phyloP scores from a whole-genome alignment of 2,888 invertebrate species.

The Deilephila elpenor region DNA sequence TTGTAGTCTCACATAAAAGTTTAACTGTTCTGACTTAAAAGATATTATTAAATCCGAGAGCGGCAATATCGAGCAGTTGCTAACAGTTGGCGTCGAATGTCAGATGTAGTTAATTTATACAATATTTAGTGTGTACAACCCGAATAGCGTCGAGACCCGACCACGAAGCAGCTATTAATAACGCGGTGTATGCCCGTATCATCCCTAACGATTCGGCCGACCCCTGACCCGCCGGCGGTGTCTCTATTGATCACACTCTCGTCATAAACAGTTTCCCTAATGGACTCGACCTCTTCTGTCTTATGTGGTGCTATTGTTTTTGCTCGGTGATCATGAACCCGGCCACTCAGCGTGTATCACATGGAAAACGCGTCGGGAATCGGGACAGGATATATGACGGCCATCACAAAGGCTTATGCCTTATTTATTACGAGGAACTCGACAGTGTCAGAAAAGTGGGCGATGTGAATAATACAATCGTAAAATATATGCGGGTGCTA shows the following conservation, averaged over 20 bases:
- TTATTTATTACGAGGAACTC: slow-evolving; percentile 8
- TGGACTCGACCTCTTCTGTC: slow-evolving; percentile 67
- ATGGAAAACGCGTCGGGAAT: slow-evolving; percentile 50
- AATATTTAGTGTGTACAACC: slow-evolving; percentile 61
- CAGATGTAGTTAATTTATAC: slow-evolving; percentile 53
- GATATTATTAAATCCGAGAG: slow-evolving; percentile 23
- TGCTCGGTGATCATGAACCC: slow-evolving; percentile 61
- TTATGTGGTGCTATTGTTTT: slow-evolving; percentile 71
- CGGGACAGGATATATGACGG: slow-evolving; percentile 46
- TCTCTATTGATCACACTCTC: slow-evolving; percentile 76
- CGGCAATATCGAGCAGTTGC: slow-evolving; percentile 27
- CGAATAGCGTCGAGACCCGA: slow-evolving; percentile 54
- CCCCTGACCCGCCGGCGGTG: slow-evolving; percentile 57
- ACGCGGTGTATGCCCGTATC: slow-evolving; percentile 57
- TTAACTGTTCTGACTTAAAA: slow-evolving; percentile 15
- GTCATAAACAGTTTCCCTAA: slow-evolving; percentile 77
- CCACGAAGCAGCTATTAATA: slow-evolving; percentile 73
- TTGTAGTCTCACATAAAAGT: slow-evolving; percentile 18
- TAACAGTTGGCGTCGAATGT: slow-evolving; percentile 30
- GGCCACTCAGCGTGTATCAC: slow-evolving; percentile 57
- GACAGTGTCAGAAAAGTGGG: background rate
- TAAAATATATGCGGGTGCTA: background rate
- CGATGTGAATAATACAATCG: background rate
- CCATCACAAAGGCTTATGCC: slow-evolving; percentile 10
- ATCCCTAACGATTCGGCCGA: slow-evolving; percentile 56